phyloP scores from a whole-genome alignment of 2,113 vertebrate genomes.

The Menidia beryllina region DNA sequence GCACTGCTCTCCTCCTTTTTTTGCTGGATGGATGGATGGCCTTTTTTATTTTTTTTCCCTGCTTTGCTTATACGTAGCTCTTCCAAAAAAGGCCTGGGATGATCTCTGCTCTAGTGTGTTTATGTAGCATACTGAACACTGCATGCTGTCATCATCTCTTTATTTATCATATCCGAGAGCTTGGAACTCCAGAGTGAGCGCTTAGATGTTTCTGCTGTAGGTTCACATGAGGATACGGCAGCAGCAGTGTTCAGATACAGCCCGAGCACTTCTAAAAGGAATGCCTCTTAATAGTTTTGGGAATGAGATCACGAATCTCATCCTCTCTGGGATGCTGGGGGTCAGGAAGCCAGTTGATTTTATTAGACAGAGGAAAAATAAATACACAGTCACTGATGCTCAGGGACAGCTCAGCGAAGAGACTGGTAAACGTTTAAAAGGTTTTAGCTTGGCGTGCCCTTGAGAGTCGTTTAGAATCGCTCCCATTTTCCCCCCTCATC shows the following conservation, averaged over 20 bases:
- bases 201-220: constrained; percentile 19
- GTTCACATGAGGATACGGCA: constrained; percentile 57
- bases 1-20: constrained; percentile 12
- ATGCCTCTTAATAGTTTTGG: constrained; percentile 47
- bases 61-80: constrained; percentile 46
- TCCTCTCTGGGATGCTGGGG: constrained; percentile 35
- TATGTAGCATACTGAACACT: constrained; percentile 50
- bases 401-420: constrained; percentile 21
- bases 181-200: constrained; percentile 9
- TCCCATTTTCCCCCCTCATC: constrained; percentile 68
- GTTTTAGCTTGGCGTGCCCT: constrained; percentile 30
- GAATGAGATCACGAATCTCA: constrained; percentile 39
- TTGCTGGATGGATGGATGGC: constrained; percentile 27
- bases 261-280: constrained; percentile 25
- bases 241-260: constrained; percentile 26
- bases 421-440: constrained; percentile 45
- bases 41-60: constrained; percentile 33
- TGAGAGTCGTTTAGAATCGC: constrained; percentile 51
- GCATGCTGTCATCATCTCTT: constrained; percentile 45
- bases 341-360: constrained; percentile 53
- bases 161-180: constrained; percentile 37
- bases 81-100: constrained; percentile 75
- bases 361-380: constrained; percentile 43
- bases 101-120: constrained; percentile 65
- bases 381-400: constrained; percentile 32